Evolutionary conservation across 2,113 vertebrate species (phyloP).

Genomic region (Gallinago paraguaiae): DNA sequence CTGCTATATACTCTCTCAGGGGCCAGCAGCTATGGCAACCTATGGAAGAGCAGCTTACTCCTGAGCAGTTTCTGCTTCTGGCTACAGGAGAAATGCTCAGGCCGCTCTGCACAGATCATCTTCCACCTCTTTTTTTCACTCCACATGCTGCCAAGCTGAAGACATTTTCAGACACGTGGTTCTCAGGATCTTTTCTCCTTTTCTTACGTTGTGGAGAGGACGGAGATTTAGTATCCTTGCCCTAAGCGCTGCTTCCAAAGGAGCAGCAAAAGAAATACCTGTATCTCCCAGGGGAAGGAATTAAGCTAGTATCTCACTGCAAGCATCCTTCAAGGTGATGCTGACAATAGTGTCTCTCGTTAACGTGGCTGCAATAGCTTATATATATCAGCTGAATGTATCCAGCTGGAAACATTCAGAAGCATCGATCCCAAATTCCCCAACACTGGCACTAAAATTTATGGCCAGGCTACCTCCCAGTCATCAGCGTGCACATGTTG

Average conservation of each 20-base stretch:
- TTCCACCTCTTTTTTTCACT: neutral
- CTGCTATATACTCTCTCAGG: neutral
- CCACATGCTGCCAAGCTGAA: neutral
- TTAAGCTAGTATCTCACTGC: neutral
- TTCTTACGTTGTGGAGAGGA: neutral
- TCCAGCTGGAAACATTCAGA: neutral
- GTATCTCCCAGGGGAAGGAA: slow-evolving; percentile 14
- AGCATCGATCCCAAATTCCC: neutral
- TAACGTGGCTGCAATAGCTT: neutral
- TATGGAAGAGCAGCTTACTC: neutral
- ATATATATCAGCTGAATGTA: neutral
- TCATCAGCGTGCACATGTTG: neutral
- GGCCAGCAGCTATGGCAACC: neutral
- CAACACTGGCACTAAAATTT: neutral
- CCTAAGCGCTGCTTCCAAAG: neutral
- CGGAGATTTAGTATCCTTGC: neutral
- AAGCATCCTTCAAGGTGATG: slow-evolving; percentile 19
- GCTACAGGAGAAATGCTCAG: neutral
- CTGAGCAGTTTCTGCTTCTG: neutral
- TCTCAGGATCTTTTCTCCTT: neutral
- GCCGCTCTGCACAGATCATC: neutral
- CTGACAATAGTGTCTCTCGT: neutral
- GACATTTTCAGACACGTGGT: neutral
- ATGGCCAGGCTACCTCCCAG: neutral
- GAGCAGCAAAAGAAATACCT: neutral